phyloP scores from a whole-genome alignment of 2,888 invertebrate species.

The Marasmarcha lunaedactyla region DNA sequence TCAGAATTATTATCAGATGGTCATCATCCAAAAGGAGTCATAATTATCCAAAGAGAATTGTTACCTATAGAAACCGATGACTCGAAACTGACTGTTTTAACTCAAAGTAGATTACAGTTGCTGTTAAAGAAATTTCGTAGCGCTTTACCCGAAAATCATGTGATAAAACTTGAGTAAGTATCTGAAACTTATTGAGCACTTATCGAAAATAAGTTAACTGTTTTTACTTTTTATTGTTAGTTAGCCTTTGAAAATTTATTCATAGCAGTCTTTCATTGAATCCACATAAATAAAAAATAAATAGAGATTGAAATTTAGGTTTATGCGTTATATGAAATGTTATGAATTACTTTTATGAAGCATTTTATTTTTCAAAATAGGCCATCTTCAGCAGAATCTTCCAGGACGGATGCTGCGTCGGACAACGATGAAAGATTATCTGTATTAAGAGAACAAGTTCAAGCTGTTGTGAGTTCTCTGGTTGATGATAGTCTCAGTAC shows the following conservation, averaged over 20 bases:
- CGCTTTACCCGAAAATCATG: slow-evolving; percentile 53
- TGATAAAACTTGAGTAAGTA: slow-evolving; percentile 62
- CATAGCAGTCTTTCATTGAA: too few species aligned
- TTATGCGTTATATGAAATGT: too few species aligned
- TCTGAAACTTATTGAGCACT: slow-evolving; percentile 1
- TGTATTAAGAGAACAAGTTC: slow-evolving; percentile 71
- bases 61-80: slow-evolving; percentile 44
- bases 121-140: slow-evolving; percentile 50
- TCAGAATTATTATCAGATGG: slow-evolving; percentile 46
- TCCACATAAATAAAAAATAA: too few species aligned
- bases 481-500: slow-evolving; percentile 75
- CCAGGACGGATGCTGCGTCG: slow-evolving; percentile 61
- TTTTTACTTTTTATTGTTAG: too few species aligned
- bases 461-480: slow-evolving; percentile 69
- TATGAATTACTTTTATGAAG: too few species aligned
- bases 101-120: slow-evolving; percentile 43
- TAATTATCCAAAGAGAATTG: slow-evolving; percentile 56
- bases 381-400: slow-evolving; percentile 45
- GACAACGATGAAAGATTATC: slow-evolving; percentile 73
- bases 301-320: too few species aligned
- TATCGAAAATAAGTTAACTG: too few species aligned
- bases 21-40: slow-evolving; percentile 50
- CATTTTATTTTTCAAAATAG: too few species aligned
- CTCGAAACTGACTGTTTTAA: slow-evolving; percentile 37
- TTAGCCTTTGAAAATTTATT: too few species aligned